Base-by-base conservation (phyloP, 2,888 invertebrate genomes). In the Drosophila helvetica region DNA sequence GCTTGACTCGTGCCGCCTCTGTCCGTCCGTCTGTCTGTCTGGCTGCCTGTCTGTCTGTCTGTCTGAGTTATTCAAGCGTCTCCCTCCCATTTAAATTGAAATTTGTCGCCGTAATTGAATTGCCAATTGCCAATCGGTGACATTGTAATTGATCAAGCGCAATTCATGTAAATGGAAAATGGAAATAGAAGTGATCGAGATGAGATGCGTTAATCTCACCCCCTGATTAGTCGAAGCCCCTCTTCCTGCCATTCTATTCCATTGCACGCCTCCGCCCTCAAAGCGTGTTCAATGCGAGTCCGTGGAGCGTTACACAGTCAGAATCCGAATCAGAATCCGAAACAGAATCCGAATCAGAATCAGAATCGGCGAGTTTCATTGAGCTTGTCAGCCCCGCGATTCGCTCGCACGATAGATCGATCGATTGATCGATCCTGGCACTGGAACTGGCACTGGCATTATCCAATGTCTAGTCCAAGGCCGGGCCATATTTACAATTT, bases 391-490 rank as follows among this genome's bases (percentile, higher is more conserved):
- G 33, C 25, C 25, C 47, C 42, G 47, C 50, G 19, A 47, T n/a
- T 63, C 55, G 46, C 25, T 46, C 47, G 27, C 27, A 22, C 45
- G 50, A 30, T 50, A 64, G 51, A 64, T 63, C 38, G 47, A 22
- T 33, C 12, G 27, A 42, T 45, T n/a, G 42, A 30, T 62, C 64
- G 51, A 64, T 63, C 48, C 78, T 77, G 74, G 53, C 19, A 46
- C 46, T 52, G 58, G 45, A 56, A 19, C 43, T 65, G 64, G 65
- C 65, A 54, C 75, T 86, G 81, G 68, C 82, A 79, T 70, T 81
- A 87, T 18, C 79, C 88, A 82, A 87, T 82, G 82, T 79, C 88
- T 87, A 82, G 82, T 76, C 76, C 85, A 85, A 82, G 81, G 88
- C 72, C 50, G 45, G 30, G 64, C 48, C 65, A 62, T 64, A 62